Evolutionary conservation across 2,113 vertebrate species (phyloP).

Genomic region (Apeltes quadracus): DNA sequence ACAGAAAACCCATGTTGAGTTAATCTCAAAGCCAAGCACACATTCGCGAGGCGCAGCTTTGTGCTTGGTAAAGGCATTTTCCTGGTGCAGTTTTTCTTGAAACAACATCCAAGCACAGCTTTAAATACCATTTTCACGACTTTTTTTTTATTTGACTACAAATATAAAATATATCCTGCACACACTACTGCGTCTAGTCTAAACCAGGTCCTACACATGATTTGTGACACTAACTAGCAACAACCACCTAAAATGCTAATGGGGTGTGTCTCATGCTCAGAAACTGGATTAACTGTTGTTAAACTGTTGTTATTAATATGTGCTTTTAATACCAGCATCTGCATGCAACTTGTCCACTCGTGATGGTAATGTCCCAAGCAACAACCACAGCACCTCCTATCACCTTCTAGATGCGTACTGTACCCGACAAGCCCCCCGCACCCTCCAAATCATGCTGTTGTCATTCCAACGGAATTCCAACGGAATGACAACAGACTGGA

Average conservation of each 20-base stretch:
- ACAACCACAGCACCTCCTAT: constrained; percentile 8
- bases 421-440: constrained; percentile 14
- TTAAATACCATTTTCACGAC: not conserved
- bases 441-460: constrained; percentile 32
- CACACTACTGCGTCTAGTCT: not conserved
- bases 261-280: not conserved
- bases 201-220: not conserved
- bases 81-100: not conserved
- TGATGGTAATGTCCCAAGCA: constrained; percentile 21
- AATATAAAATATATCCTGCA: not conserved
- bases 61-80: not conserved
- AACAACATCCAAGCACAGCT: not conserved
- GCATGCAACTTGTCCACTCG: constrained; percentile 5
- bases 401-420: constrained; percentile 1
- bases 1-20: not conserved
- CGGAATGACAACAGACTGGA: no score
- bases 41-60: not conserved
- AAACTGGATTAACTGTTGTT: not conserved
- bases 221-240: not conserved
- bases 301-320: not conserved
- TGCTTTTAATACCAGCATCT: constrained; percentile 17
- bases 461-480: no score
- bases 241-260: not conserved
- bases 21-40: not conserved
- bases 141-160: not conserved